Evolutionary conservation across 1,140 invertebrate genomes (phyloP), one percentile per base, ranked within the genome.

Genomic region (Gonatopus flavifemur): DNA sequence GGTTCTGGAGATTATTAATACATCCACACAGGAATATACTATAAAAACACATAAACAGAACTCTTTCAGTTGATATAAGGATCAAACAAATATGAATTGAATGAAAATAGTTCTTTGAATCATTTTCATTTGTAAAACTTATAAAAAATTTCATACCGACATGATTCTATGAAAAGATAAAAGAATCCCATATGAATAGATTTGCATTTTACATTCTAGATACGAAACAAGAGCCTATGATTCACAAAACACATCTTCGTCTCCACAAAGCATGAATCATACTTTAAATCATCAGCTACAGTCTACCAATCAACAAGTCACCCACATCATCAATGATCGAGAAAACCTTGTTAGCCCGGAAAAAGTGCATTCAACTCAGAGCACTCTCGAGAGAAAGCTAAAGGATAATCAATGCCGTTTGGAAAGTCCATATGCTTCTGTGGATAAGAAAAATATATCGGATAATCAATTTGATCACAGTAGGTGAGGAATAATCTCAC

Each of bases 281-380:
- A 59, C 54, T 12, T 6, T 67, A 33, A 64, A 67, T 20, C n/a
- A n/a, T n/a, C 62, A 70, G 21, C 46, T 67, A n/a, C 63, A 67
- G 24, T 62, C 52, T 10, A 53, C 59, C 2, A 57, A 52, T 10
- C 56, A 66, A n/a, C 64, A 65, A 8, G 57, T 71, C 3, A 64
- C 57, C 48, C 71, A 74, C 24, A 66, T 72, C 6, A 39, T 53
- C 10, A 62, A 64, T 16, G 65, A 72, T 40, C 59, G 67, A 10
- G 61, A 72, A 24, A 65, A 62, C 20, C 55, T 77, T 12, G 61
- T 74, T 5, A 76, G 72, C 43, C 73, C 74, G 7, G 73, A 77
- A 28, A 76, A 77, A 38, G 73, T 76, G 0, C 50, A 69, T 24
- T 70, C 67, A 0, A 77, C 74, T 0, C 72, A 76, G 16, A 75